These are phyloP conservation scores for Eclectus roratus DNA, from an alignment of 2,113 vertebrate genomes.

Conservation along the genomic window DNA sequence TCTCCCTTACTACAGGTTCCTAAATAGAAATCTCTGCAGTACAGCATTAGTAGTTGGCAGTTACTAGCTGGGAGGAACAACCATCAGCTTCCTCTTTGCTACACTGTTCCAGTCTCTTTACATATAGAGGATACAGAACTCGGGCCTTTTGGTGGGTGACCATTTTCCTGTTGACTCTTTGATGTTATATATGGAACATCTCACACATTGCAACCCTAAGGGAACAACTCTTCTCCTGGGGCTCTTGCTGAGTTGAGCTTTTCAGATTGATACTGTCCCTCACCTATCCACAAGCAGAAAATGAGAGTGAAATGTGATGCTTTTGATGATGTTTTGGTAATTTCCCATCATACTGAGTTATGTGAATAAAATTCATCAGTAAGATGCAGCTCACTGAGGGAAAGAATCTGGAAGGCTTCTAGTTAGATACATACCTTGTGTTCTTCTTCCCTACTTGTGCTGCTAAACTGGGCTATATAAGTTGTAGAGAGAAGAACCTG, in stretches of 20 bases:
- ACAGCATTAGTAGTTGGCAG: not conserved
- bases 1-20: not conserved
- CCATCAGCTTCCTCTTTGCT: not conserved
- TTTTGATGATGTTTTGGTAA: not conserved
- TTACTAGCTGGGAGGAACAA: not conserved
- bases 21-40: not conserved
- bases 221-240: not conserved
- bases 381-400: not conserved
- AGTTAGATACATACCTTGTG: not conserved
- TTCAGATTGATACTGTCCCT: not conserved
- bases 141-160: not conserved
- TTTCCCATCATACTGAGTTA: not conserved
- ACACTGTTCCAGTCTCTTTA: not conserved
- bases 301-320: not conserved
- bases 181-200: not conserved
- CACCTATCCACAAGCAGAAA: not conserved
- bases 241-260: not conserved
- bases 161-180: not conserved
- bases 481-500: not conserved
- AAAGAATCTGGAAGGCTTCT: not conserved
- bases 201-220: not conserved
- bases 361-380: not conserved
- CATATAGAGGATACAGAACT: not conserved
- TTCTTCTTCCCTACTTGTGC: not conserved
- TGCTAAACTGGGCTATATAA: not conserved